Percentiles rank a stretch among this genome's conserved stretches.
phyloP scores from a whole-genome alignment of 2,888 invertebrate species.

The Dryobota labecula region DNA sequence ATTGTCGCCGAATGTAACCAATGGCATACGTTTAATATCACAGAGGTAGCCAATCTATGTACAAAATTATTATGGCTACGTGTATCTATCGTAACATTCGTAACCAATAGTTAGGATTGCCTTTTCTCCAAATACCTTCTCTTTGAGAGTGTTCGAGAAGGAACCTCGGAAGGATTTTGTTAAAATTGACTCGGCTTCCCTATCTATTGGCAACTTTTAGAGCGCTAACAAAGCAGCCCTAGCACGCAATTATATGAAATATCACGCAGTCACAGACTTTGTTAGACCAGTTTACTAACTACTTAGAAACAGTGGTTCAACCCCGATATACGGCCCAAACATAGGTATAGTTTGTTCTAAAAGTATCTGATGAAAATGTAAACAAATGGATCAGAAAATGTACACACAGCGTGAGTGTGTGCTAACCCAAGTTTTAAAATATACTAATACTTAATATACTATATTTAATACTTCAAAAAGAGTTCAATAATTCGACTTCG shows the following conservation, averaged over 20 bases:
- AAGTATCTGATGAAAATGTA: not conserved
- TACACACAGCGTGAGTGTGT: too few species aligned
- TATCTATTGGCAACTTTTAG: conserved; percentile 10
- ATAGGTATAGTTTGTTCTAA: not conserved
- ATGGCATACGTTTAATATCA: conserved; percentile 77
- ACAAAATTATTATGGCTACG: conserved; percentile 62
- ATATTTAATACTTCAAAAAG: too few species aligned
- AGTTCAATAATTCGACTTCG: too few species aligned
- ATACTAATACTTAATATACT: too few species aligned
- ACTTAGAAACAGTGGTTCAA: not conserved
- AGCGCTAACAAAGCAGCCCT: conserved; percentile 6
- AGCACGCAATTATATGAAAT: conserved; percentile 27
- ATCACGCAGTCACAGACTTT: not conserved
- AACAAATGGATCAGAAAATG: not conserved
- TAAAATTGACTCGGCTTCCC: not conserved
- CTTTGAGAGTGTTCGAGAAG: conserved; percentile 4
- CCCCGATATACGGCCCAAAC: too few species aligned
- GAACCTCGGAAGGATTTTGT: not conserved
- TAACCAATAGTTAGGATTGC: conserved; percentile 22
- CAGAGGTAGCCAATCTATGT: conserved; percentile 76
- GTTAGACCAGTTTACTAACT: not conserved
- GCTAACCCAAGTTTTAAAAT: too few species aligned
- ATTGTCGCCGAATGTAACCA: conserved; percentile 71
- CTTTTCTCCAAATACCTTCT: conserved; percentile 14
- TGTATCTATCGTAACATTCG: conserved; percentile 27